Percentiles rank a stretch among this genome's conserved stretches.
These are phyloP conservation scores for Halichoerus grypus DNA, from an alignment of 2,113 vertebrate species.

Conservation along the genomic window DNA sequence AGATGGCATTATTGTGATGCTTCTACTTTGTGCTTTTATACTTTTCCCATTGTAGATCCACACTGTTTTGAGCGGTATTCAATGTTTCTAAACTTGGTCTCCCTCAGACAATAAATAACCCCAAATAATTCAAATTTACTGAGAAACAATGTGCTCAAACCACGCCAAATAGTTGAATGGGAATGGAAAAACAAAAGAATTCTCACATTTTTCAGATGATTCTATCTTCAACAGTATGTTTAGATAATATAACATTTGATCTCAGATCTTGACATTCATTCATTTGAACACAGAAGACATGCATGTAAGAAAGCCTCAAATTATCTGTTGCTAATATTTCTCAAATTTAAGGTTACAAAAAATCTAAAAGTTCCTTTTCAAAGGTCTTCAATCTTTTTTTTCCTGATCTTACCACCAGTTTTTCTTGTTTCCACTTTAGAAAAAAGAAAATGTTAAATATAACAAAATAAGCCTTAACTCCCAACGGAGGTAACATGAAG, in stretches of 20 bases:
- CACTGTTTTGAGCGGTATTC: not conserved
- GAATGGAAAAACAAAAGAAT: not conserved
- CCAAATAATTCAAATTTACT: not conserved
- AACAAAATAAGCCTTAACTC: not conserved
- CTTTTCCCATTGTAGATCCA: not conserved
- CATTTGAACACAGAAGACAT: not conserved
- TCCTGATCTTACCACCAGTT: not conserved
- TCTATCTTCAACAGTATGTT: not conserved
- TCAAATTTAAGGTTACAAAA: not conserved
- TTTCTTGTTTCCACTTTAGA: not conserved
- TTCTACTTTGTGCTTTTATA: not conserved
- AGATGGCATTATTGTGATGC: not conserved
- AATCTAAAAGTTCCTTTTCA: not conserved
- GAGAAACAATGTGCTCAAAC: not conserved
- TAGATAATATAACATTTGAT: not conserved
- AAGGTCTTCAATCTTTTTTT: not conserved
- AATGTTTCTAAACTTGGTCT: not conserved
- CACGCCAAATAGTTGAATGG: not conserved
- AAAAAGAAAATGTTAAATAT: conserved; percentile 25
- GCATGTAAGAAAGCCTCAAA: not conserved
- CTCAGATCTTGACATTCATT: not conserved
- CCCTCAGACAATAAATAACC: not conserved
- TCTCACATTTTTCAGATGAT: not conserved
- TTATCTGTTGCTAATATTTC: not conserved
- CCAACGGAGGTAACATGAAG: not conserved